These are phyloP conservation scores for Pelobates fuscus DNA, from an alignment of 2,113 vertebrate species.

Conservation along the genomic window DNA sequence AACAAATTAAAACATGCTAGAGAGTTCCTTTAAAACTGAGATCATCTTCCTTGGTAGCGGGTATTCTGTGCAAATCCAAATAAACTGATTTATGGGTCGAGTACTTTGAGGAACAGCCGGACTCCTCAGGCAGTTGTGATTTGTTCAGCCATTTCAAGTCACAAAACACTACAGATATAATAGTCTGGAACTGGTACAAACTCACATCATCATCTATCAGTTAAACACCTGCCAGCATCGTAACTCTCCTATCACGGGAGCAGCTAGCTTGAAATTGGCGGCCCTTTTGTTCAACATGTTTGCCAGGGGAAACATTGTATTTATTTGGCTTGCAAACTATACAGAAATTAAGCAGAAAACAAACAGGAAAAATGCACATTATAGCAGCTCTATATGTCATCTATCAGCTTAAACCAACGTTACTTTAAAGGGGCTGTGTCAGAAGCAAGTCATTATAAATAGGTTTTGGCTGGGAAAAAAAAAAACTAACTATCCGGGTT, in stretches of 20 bases:
- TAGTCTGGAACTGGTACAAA: background rate
- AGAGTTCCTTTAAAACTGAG: too few relatives aligned
- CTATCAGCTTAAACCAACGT: too few relatives aligned
- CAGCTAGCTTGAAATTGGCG: background rate
- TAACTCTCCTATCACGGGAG: background rate
- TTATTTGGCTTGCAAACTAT: background rate
- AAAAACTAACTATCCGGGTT: too few relatives aligned
- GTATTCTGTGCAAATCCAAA: background rate
- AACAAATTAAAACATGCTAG: too few relatives aligned
- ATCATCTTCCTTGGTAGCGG: too few relatives aligned
- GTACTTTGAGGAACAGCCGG: background rate
- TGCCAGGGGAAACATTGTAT: background rate
- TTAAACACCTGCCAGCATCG: background rate
- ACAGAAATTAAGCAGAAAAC: background rate
- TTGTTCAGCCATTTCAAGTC: background rate
- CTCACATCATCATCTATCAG: conserved; percentile 3
- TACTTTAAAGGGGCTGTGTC: too few relatives aligned
- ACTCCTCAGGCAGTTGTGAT: background rate
- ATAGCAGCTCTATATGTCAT: too few relatives aligned
- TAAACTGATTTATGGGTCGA: background rate
- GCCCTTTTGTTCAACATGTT: background rate
- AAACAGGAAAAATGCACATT: too few relatives aligned
- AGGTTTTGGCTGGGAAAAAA: too few relatives aligned
- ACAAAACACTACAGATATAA: background rate
- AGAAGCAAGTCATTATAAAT: too few relatives aligned